Evolutionary conservation across 2,888 invertebrate genomes (phyloP).

Genomic region (Beris morrisii): DNA sequence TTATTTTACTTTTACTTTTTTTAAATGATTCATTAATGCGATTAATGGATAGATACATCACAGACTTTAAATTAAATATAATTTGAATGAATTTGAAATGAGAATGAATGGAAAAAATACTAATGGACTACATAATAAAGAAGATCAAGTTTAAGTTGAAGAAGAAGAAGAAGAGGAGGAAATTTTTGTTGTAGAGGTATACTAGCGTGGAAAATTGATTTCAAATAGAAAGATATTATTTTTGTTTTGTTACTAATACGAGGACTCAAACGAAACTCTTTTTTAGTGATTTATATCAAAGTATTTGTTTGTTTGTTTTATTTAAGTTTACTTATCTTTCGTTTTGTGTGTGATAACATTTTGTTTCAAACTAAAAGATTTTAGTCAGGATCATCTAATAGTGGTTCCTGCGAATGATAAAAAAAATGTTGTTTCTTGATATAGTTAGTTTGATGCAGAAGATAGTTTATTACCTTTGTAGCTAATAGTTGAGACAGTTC

Average conservation of each 20-base stretch:
- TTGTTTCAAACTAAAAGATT: conserved; percentile 12
- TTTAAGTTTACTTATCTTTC: no score
- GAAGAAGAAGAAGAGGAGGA: conserved; percentile 14
- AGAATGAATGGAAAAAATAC: conserved; percentile 6
- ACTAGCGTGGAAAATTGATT: background rate
- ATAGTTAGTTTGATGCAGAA: background rate
- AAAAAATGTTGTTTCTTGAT: background rate
- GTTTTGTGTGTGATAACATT: background rate
- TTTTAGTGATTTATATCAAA: no score
- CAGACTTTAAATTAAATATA: conserved; percentile 24
- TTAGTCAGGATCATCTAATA: conserved; percentile 35
- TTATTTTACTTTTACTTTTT: conserved; percentile 6
- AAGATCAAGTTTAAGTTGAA: conserved; percentile 4
- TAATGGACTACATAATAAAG: conserved; percentile 14
- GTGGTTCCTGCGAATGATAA: conserved; percentile 32
- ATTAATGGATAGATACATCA: conserved; percentile 27
- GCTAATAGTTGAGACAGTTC: conserved; percentile 33
- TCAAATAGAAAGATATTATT: conserved; percentile 1
- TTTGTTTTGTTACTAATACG: conserved; percentile 26
- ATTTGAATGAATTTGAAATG: conserved; percentile 5
- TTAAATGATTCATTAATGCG: no score
- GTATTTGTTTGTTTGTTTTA: conserved; percentile 3
- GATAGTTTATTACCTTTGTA: conserved; percentile 27
- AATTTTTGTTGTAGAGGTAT: conserved; percentile 8
- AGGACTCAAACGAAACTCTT: background rate